Conservation (phyloP, 2,113 vertebrate species). For the Manacus vitellinus region DNA sequence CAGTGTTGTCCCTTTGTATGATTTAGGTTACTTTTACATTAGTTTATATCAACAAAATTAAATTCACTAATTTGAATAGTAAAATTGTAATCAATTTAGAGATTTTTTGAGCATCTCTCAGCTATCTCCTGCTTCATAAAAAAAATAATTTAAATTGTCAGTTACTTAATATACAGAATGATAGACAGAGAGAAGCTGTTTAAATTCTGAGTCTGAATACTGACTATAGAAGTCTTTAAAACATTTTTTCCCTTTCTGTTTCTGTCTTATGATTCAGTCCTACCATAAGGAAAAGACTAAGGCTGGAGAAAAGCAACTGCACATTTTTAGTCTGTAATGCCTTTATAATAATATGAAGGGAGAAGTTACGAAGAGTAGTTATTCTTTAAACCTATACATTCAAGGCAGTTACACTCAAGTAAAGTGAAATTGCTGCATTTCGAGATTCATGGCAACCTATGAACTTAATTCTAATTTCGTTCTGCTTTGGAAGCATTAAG, state of each 20-base stretch:
- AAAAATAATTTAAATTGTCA: neutral
- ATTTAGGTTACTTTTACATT: neutral
- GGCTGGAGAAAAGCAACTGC: neutral
- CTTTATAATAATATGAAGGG: neutral
- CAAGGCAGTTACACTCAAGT: neutral
- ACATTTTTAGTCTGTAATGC: neutral
- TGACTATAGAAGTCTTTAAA: neutral
- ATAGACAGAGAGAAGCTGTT: neutral
- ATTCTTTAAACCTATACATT: neutral
- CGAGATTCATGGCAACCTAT: neutral
- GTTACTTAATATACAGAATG: neutral
- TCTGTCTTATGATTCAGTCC: neutral
- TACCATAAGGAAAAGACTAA: neutral
- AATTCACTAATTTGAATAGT: neutral
- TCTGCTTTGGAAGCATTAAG: neutral
- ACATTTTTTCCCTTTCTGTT: neutral
- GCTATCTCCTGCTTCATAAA: neutral
- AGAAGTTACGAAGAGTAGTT: neutral
- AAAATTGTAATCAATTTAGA: neutral
- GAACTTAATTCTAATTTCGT: neutral
- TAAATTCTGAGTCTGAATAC: neutral
- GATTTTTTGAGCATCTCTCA: neutral
- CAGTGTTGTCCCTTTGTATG: neutral
- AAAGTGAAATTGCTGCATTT: neutral
- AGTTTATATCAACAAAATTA: neutral